Conservation (phyloP, 2,888 invertebrate species). For the Limnephilus auricula region DNA sequence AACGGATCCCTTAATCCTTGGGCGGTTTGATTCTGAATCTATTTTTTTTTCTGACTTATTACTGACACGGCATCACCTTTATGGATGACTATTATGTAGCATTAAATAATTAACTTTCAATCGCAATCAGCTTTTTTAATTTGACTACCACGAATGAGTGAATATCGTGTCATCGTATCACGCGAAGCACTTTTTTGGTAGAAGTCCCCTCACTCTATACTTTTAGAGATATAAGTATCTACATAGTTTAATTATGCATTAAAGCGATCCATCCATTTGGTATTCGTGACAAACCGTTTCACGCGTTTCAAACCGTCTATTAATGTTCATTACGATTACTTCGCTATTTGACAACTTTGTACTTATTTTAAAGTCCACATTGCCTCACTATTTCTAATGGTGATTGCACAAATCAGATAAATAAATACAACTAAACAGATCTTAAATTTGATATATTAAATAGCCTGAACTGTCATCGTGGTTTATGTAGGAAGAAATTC, state of each 20-base stretch:
- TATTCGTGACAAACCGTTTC: constrained; percentile 64
- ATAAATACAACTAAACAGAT: background rate
- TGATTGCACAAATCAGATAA: background rate
- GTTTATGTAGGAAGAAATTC: background rate
- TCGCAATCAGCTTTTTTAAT: constrained; percentile 62
- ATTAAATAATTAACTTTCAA: constrained; percentile 65
- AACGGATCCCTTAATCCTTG: constrained; percentile 49
- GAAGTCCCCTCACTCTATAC: background rate
- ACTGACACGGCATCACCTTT: constrained; percentile 51
- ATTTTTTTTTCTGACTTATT: constrained; percentile 46
- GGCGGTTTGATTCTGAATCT: constrained; percentile 28
- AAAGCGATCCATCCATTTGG: constrained; percentile 23
- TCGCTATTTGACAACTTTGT: background rate
- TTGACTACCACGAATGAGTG: constrained; percentile 62
- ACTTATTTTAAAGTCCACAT: background rate
- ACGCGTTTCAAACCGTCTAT: constrained; percentile 50
- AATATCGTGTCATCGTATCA: constrained; percentile 56
- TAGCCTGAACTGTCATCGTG: background rate
- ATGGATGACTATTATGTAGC: constrained; percentile 62
- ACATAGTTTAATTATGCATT: constrained; percentile 58
- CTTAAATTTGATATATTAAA: background rate
- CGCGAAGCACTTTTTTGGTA: constrained; percentile 48
- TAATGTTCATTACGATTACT: constrained; percentile 13
- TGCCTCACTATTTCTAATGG: background rate
- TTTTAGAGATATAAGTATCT: background rate